Base-by-base conservation (phyloP, 2,888 invertebrate species). In the Tipula confusa region DNA sequence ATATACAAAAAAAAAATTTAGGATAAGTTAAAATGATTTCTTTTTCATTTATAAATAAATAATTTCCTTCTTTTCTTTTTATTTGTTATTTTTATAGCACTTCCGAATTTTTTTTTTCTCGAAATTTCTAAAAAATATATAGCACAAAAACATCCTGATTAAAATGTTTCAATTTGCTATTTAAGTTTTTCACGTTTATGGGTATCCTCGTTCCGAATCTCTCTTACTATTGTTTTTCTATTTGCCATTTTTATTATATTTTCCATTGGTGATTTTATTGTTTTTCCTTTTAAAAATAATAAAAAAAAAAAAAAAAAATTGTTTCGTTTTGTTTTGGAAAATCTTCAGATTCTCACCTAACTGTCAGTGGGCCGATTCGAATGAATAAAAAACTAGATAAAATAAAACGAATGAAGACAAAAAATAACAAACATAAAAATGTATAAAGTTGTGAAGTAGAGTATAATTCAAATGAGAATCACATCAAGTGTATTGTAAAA, bases 271-370 rank as follows among this genome's bases (percentile, higher is more conserved):
- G 80, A 29, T 80, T 80, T 80, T 80, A 29, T 80, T 31, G 31
- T 31, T 29, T 80, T 80, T 29, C 80, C 15, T 80, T 80, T 31
- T 29, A 80, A 80, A 80, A 31, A 80, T 18, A 64, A 64, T 24
- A 64, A 64, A 18, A 24, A 64, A 64, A 64, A 64, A 64, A 64
- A 64, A 64, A 18, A 24, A 64, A 64, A 64, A 64, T 64, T 64
- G n/a, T n/a, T n/a, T 80, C n/a, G 79, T 80, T 80, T 80, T 80
- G 29, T 80, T 80, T 29, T 18, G 36, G 11, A 82, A 82, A 82
- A 82, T 82, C 82, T 82, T 82, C 82, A 33, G 82, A 33, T 82
- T 82, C 82, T 82, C 82, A 82, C 82, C 82, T 82, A 82, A 82
- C 82, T 82, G 82, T 82, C 82, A 82, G 82, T 82, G 82, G 82